These are phyloP conservation scores for Colossoma macropomum DNA, from an alignment of 2,113 vertebrate species.

Conservation along the genomic window DNA sequence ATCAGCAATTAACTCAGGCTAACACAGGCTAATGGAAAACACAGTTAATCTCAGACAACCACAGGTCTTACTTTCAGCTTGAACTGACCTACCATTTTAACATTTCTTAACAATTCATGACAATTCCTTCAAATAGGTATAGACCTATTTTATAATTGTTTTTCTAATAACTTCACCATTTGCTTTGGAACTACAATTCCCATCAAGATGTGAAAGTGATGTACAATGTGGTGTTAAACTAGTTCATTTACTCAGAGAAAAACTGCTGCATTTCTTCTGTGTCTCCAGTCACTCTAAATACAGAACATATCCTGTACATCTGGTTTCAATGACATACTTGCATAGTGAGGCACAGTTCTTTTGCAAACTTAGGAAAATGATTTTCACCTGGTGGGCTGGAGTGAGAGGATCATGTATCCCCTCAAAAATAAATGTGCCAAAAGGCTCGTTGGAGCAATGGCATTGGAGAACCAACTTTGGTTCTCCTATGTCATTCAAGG, in stretches of 20 bases:
- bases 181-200: not conserved
- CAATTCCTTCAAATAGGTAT: not conserved
- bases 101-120: too few relatives aligned
- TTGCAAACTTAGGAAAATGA: constrained; percentile 2
- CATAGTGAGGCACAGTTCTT: constrained; percentile 25
- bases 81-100: not conserved
- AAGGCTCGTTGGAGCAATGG: not conserved
- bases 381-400: not conserved
- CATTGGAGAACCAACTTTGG: not conserved
- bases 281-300: not conserved
- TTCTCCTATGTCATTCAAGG: not conserved
- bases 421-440: not conserved
- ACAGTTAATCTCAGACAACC: not conserved
- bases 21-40: not conserved
- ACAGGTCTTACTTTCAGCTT: not conserved
- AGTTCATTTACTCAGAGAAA: not conserved
- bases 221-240: not conserved
- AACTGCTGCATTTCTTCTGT: not conserved
- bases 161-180: not conserved
- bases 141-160: not conserved
- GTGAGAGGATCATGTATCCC: not conserved
- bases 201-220: not conserved
- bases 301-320: constrained; percentile 5
- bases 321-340: constrained; percentile 35
- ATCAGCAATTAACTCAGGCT: not conserved